A percentile compares a stretch with the other conserved stretches of the same genome.
Conservation (phyloP, 2,113 vertebrate genomes). For the Phyllopteryx taeniolatus region DNA sequence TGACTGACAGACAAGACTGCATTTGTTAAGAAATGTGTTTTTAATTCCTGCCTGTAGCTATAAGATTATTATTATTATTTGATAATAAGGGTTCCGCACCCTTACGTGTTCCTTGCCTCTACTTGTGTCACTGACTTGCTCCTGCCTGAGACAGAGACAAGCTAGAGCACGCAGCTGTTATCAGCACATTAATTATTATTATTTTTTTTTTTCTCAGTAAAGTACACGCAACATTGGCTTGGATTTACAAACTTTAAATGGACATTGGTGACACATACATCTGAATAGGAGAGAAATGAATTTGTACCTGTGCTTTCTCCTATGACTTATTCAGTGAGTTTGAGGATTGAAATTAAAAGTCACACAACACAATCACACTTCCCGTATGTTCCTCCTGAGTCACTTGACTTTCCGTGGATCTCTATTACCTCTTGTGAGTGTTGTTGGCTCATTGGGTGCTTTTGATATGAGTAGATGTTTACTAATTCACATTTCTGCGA, state of each 20-base stretch:
- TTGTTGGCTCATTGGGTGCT: background rate
- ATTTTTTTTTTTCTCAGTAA: background rate
- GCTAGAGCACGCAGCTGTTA: conserved; percentile 7
- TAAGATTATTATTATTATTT: background rate
- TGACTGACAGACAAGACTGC: background rate
- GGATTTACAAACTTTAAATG: background rate
- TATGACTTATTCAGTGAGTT: background rate
- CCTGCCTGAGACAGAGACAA: background rate
- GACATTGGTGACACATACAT: background rate
- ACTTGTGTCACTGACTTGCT: conserved; percentile 7
- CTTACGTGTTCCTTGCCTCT: conserved; percentile 22
- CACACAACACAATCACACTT: background rate
- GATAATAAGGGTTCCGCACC: conserved; percentile 8
- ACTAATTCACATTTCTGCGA: background rate
- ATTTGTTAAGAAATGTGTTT: background rate
- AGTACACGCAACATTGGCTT: background rate
- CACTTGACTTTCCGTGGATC: background rate
- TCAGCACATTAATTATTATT: background rate
- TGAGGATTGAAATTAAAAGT: background rate
- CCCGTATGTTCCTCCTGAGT: background rate
- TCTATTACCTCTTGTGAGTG: background rate
- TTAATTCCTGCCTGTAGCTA: conserved; percentile 1
- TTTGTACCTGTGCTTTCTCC: background rate
- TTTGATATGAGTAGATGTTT: background rate
- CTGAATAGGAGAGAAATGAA: background rate